Conservation (phyloP, 2,888 invertebrate genomes). For the Eupithecia abbreviata region DNA sequence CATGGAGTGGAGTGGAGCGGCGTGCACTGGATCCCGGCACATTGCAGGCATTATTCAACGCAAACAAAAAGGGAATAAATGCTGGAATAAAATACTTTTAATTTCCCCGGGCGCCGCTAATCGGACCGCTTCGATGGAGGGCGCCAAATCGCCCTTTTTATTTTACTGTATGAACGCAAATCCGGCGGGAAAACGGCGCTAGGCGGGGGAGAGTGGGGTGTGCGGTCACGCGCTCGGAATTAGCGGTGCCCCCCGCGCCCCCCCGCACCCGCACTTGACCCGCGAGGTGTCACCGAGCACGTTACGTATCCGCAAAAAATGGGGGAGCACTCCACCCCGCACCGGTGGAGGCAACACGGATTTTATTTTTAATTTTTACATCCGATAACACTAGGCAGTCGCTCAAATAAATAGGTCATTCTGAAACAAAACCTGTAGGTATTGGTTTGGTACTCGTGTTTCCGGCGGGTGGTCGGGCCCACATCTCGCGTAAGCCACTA, state of each 20-base stretch:
- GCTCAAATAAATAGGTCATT: slow-evolving; percentile 38
- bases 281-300: slow-evolving; percentile 78
- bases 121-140: slow-evolving; percentile 80
- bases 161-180: slow-evolving; percentile 81
- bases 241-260: slow-evolving; percentile 63
- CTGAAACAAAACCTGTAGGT: slow-evolving; percentile 30
- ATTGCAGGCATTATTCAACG: slow-evolving; percentile 62
- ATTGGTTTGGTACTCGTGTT: slow-evolving; percentile 39
- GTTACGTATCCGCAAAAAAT: slow-evolving; percentile 78
- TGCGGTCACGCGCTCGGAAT: slow-evolving; percentile 78
- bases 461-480: slow-evolving; percentile 54
- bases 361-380: slow-evolving; percentile 75
- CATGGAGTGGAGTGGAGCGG: slow-evolving; percentile 46
- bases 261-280: slow-evolving; percentile 66
- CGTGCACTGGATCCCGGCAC: slow-evolving; percentile 48
- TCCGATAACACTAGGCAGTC: slow-evolving; percentile 59
- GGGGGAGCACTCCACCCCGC: slow-evolving; percentile 57
- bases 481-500: slow-evolving; percentile 55
- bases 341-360: slow-evolving; percentile 58
- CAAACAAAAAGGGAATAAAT: slow-evolving; percentile 81
- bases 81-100: slow-evolving; percentile 82
- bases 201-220: slow-evolving; percentile 53
- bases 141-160: slow-evolving; percentile 82
- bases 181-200: slow-evolving; percentile 78
- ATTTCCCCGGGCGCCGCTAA: slow-evolving; percentile 83